These are phyloP conservation scores for Drosophila percnosoma DNA, from an alignment of 2,888 invertebrate species.

Conservation along the genomic window DNA sequence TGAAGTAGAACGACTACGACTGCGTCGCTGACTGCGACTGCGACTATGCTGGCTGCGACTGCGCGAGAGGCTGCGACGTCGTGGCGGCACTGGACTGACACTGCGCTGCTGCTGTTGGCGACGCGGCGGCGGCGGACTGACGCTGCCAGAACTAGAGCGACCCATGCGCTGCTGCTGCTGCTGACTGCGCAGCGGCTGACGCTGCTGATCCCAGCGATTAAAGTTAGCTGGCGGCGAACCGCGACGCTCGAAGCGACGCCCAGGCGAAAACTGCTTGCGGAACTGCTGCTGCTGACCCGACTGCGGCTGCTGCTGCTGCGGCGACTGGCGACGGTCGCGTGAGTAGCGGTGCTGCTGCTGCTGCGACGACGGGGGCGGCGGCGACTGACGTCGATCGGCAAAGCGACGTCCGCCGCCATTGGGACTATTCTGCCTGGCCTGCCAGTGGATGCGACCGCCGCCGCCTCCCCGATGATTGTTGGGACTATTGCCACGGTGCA, in stretches of 20 bases:
- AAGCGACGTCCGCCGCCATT: slow-evolving; percentile 71
- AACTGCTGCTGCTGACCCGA: slow-evolving; percentile 68
- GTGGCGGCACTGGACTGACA: slow-evolving; percentile 48
- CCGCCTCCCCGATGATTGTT: slow-evolving; percentile 74
- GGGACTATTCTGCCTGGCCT: slow-evolving; percentile 81
- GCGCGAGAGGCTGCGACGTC: slow-evolving; percentile 41
- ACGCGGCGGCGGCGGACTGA: slow-evolving; percentile 56
- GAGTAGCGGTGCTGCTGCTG: slow-evolving; percentile 58
- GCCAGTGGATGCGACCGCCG: slow-evolving; percentile 78
- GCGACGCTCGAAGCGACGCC: slow-evolving; percentile 78
- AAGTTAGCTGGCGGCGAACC: slow-evolving; percentile 74
- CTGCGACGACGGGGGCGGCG: slow-evolving; percentile 37
- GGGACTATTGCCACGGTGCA: slow-evolving; percentile 68
- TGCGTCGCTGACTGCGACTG: slow-evolving; percentile 46
- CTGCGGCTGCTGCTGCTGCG: slow-evolving; percentile 36
- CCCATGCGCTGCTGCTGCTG: slow-evolving; percentile 34
- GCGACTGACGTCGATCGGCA: slow-evolving; percentile 68
- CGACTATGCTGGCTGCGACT: slow-evolving; percentile 31
- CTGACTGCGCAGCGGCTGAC: slow-evolving; percentile 43
- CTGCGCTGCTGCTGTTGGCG: slow-evolving; percentile 57
- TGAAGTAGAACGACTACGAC: slow-evolving; percentile 43
- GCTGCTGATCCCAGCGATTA: slow-evolving; percentile 78
- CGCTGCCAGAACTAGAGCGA: slow-evolving; percentile 52
- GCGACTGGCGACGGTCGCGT: slow-evolving; percentile 73
- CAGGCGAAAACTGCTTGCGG: slow-evolving; percentile 77